Conservation (phyloP, 2,888 invertebrate species). For the Stenchaetothrips biformis region DNA sequence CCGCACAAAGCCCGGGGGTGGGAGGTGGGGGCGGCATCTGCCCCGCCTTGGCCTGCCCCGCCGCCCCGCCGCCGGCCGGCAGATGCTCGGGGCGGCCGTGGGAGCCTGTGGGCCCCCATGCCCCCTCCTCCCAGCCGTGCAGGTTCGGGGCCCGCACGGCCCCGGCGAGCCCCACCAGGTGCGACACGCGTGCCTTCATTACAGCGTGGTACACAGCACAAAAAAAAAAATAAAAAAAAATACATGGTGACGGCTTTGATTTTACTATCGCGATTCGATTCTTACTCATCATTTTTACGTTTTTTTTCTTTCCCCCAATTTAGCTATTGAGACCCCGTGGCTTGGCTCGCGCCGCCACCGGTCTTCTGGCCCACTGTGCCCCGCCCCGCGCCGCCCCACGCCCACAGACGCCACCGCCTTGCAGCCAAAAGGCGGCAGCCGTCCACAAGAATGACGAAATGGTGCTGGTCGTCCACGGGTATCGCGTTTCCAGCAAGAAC, state of each 20-base stretch:
- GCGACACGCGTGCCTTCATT: conserved; percentile 16
- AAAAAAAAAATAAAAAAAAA: neutral
- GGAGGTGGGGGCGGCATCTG: neutral
- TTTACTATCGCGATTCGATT: neutral
- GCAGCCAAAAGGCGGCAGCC: neutral
- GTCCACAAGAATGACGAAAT: neutral
- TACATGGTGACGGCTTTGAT: neutral
- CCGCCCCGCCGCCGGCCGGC: neutral
- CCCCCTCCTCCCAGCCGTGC: neutral
- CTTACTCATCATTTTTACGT: neutral
- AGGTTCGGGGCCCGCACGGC: neutral
- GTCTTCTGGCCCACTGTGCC: no score
- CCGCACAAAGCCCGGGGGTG: no score
- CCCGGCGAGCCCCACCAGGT: neutral
- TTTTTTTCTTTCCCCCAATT: neutral
- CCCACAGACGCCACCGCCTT: neutral
- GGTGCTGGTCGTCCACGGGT: neutral
- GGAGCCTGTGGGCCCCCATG: neutral
- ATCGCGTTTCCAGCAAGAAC: neutral
- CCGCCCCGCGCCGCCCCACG: no score
- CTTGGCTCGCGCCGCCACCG: no score
- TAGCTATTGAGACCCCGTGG: neutral
- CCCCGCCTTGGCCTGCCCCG: neutral
- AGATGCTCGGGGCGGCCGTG: conserved; percentile 11
- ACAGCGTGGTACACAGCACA: neutral